Evolutionary conservation across 2,113 vertebrate species (phyloP), one percentile per base, ranked within the genome.

Genomic region (Delphinapterus leucas): DNA sequence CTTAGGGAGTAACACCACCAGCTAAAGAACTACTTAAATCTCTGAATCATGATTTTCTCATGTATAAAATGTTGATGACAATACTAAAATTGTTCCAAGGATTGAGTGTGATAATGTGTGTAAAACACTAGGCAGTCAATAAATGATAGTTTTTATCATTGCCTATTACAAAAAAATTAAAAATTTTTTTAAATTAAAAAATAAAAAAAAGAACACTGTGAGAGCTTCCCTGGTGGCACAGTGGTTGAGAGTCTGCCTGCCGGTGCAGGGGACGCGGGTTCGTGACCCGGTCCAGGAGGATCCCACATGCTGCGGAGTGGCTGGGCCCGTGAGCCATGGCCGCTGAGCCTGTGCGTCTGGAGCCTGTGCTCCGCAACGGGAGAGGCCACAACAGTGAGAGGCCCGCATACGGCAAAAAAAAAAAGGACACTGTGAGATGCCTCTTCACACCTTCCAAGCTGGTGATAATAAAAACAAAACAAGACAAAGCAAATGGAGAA

Each of bases 341-440:
- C 2, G 0, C 47, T 47, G 47, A 13, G 47, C 47, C 47, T 47
- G 11, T 2, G 47, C 47, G 2, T 47, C 0, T 0, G 11, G 47
- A 47, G 47, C 47, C 47, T 47, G 47, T 47, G 47, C 11, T 47
- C 47, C 0, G 47, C 47, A 47, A 47, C 0, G 11, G 47, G 11
- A 47, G 47, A 47, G 47, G 47, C 47, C 47, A 47, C 47, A 13
- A 47, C 41, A 76, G 73, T 41, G 44, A 76, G 44, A 76, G 47
- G 47, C 47, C 47, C 1, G 4, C 8, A 0, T 76, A 26, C 31
- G 1, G 11, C 47, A 49, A 49, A 49, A 49, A 49, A 17, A 53
- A 14, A 49, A 33, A 76, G 11, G 31, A 6, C 44, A 11, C 12
- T 5, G 1, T 58, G 53, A 71, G 68, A 0, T 9, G 28, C 13